Evolutionary conservation across 2,888 invertebrate species (phyloP), one percentile per base, ranked within the genome.

Genomic region (Orthosia gothica): DNA sequence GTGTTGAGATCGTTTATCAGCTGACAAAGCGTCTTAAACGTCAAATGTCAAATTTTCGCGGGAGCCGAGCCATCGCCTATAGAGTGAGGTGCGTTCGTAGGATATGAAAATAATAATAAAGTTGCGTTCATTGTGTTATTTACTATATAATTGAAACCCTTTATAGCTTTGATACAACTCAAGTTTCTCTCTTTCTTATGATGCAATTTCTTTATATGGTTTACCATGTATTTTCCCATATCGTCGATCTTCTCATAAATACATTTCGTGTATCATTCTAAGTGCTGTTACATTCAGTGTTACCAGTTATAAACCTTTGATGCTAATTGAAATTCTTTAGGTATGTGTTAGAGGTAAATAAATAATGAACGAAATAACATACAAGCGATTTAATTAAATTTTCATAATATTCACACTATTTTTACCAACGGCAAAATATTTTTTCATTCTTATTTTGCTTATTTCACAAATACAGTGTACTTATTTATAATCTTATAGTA

Each of bases 1-100:
- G 32, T 58, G n/a, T 23, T 13, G 62, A 76, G 77, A 78, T 72
- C 75, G 67, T 68, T 65, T 82, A 90, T 87, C 91, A 92, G 91
- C 91, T 91, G 91, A 88, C 83, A 82, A 79, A 68, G 91, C 84
- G 91, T 91, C 91, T 52, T 40, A 66, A 82, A 87, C 66, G 87
- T 87, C 88, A 87, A 85, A 89, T 91, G 94, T 93, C 93, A 93
- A 92, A 93, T 92, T 93, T 94, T 92, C 92, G 94, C 95, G 94
- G 93, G 92, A 92, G 85, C 50, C 3, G 20, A 50, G 9, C 49
- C 76, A 72, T 61, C 26, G 64, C 13, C 0, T 23, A 47, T 2
- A 57, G 69, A 76, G 49, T 69, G 5, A 13, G 32, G 68, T 77
- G 81, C 81, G 77, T 80, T 77, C 66, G 62, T 7, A 32, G 15